phyloP scores from a whole-genome alignment of 2,113 vertebrate species.

The Caranx melampygus region DNA sequence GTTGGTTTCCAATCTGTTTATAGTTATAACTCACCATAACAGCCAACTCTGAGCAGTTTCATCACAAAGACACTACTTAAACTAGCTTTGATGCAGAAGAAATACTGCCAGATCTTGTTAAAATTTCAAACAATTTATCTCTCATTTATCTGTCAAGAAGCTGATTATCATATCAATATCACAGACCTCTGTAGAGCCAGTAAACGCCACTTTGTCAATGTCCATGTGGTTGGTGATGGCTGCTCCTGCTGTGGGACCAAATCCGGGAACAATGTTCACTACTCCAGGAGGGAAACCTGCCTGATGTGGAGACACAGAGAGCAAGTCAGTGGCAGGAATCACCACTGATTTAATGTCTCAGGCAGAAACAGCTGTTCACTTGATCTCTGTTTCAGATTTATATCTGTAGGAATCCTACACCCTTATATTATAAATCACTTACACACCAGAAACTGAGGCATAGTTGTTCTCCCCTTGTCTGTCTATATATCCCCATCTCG shows the following conservation, averaged over 20 bases:
- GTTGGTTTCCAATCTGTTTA: too few species aligned
- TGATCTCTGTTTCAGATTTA: too few species aligned
- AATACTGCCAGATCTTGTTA: too few species aligned
- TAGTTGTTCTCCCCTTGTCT: too few species aligned
- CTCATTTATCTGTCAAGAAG: background rate
- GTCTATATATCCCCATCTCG: too few species aligned
- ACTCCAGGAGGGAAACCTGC: constrained; percentile 95
- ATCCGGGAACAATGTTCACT: constrained; percentile 95
- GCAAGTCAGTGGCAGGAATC: background rate
- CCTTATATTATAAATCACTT: too few species aligned
- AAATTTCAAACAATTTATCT: background rate
- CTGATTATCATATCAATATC: background rate
- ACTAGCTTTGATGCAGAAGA: too few species aligned
- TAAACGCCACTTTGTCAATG: constrained; percentile 95
- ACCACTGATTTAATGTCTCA: background rate
- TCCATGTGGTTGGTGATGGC: constrained; percentile 91
- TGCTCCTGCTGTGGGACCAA: constrained; percentile 91
- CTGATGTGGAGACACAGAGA: constrained; percentile 74
- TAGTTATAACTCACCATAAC: background rate
- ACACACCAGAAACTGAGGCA: too few species aligned
- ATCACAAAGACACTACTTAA: background rate
- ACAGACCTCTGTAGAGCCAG: constrained; percentile 92
- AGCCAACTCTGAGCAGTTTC: background rate
- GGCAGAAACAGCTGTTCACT: background rate
- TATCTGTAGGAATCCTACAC: too few species aligned